Evolutionary conservation across 2,888 invertebrate genomes (phyloP).

Genomic region (Teinopalpus imperialis): DNA sequence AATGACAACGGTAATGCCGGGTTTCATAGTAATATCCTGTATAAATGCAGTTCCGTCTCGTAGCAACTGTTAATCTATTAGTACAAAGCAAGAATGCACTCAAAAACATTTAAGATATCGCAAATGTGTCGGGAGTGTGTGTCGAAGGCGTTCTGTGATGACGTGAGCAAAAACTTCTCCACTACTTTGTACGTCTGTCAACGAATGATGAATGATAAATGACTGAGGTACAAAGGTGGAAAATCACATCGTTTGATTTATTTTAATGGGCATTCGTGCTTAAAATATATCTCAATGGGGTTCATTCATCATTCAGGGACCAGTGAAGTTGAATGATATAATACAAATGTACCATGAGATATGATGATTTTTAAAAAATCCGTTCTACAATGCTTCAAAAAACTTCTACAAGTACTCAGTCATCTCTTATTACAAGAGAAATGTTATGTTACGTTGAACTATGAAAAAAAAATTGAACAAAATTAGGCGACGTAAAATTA

Average conservation of each 20-base stretch:
- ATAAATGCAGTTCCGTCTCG: no score
- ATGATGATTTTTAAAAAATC: no score
- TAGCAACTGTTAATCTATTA: no score
- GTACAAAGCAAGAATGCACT: slow-evolving; percentile 42
- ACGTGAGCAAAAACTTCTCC: slow-evolving; percentile 48
- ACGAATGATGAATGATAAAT: slow-evolving; percentile 61
- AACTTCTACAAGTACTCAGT: no score
- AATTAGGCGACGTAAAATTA: no score
- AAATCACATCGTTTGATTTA: slow-evolving; percentile 56
- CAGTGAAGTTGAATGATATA: slow-evolving; percentile 4
- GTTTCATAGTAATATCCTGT: no score
- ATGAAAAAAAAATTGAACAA: no score
- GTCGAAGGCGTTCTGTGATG: slow-evolving; percentile 53
- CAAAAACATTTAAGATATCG: slow-evolving; percentile 33
- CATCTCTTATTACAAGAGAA: no score
- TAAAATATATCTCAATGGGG: slow-evolving; percentile 18
- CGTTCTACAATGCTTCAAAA: no score
- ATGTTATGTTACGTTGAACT: no score
- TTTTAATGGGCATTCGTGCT: slow-evolving; percentile 31
- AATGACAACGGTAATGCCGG: no score
- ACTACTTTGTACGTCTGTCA: slow-evolving; percentile 53
- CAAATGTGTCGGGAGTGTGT: slow-evolving; percentile 36
- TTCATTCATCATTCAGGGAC: slow-evolving; percentile 11
- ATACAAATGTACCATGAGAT: not conserved
- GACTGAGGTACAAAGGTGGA: slow-evolving; percentile 47